Percentiles rank a stretch among this genome's conserved stretches.
Conservation (phyloP, 2,113 vertebrate species). For the Galbula dea region DNA sequence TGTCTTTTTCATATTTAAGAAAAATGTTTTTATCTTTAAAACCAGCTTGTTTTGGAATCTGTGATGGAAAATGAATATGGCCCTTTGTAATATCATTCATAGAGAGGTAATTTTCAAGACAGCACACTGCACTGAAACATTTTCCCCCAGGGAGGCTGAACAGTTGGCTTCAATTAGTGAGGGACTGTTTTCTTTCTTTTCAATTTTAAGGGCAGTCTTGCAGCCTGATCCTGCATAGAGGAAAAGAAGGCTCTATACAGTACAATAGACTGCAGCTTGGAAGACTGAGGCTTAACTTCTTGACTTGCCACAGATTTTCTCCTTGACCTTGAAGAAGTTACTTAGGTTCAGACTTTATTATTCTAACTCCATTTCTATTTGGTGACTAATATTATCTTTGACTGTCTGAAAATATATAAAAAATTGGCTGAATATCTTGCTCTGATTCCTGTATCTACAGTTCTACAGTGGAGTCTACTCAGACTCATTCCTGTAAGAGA, state of each 20-base stretch:
- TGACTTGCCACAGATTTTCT: neutral
- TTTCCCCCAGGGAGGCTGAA: constrained; percentile 50
- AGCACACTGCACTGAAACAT: constrained; percentile 36
- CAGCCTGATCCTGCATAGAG: neutral
- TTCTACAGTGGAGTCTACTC: neutral
- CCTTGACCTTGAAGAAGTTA: neutral
- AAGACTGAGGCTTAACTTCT: neutral
- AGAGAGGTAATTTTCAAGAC: constrained; percentile 56
- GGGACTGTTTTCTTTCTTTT: constrained; percentile 44
- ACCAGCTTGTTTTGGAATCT: constrained; percentile 29
- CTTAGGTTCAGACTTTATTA: neutral
- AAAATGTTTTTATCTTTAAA: constrained; percentile 40
- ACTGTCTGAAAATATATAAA: neutral
- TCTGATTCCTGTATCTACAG: neutral
- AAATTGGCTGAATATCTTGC: neutral
- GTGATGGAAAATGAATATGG: constrained; percentile 18
- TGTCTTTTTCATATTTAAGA: constrained; percentile 37
- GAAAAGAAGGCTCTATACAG: neutral
- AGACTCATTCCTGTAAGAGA: neutral
- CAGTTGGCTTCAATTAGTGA: constrained; percentile 62
- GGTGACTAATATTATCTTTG: constrained; percentile 9
- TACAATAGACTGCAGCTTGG: neutral
- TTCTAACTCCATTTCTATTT: neutral
- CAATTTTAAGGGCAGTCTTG: constrained; percentile 37
- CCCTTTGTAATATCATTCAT: constrained; percentile 38